Percentiles rank a stretch among this genome's conserved stretches.
Evolutionary conservation across 2,888 invertebrate species (phyloP).

Genomic region (Prosapia bicincta): DNA sequence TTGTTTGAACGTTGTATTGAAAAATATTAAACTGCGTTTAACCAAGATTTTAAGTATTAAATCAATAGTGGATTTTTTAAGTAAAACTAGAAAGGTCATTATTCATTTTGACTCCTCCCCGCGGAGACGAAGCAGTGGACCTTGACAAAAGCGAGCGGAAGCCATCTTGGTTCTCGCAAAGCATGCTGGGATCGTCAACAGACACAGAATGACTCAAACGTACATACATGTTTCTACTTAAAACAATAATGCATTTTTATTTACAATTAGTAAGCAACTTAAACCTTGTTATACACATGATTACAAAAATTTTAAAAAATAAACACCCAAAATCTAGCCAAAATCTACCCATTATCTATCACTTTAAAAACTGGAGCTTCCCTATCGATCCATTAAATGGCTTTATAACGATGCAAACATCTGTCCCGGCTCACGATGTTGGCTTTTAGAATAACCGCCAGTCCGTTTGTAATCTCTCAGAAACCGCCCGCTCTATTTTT

Average conservation of each 20-base stretch:
- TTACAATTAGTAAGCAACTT: no score
- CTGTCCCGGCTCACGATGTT: no score
- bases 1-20: no score
- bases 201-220: neutral
- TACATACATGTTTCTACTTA: no score
- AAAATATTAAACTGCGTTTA: no score
- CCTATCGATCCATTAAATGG: conserved; percentile 32
- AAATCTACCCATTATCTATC: no score
- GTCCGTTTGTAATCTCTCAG: neutral
- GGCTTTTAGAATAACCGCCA: no score
- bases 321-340: no score
- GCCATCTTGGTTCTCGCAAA: conserved; percentile 28
- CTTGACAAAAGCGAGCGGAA: conserved; percentile 8
- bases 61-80: neutral
- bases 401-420: conserved; percentile 25
- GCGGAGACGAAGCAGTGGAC: neutral
- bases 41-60: neutral
- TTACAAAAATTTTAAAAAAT: no score
- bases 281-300: no score
- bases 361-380: no score
- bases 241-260: no score
- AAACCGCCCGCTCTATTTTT: neutral
- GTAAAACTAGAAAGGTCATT: neutral
- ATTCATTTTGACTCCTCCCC: conserved; percentile 23
- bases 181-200: conserved; percentile 20